Base-by-base conservation (phyloP, 2,113 vertebrate species). In the Candoia aspera region DNA sequence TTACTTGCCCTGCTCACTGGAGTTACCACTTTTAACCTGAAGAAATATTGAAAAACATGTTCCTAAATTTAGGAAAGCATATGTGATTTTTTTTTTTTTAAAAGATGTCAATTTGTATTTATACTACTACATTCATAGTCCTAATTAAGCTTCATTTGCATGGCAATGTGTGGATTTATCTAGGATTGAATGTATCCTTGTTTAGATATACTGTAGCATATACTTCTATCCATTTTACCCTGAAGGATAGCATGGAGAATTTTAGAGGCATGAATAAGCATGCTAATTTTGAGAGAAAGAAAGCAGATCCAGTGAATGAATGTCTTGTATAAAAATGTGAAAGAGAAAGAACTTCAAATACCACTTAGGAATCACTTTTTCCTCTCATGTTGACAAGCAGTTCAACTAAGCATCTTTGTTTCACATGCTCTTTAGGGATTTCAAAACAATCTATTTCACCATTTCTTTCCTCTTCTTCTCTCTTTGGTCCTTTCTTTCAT, bases 161-260 rank as follows among this genome's bases (percentile, higher is more conserved):
- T 55, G 15, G 84, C 79, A 95, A 95, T 95, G 83, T 96, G 89
- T 96, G 94, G 89, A 97, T 97, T 96, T 97, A 89, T 57, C 26
- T 94, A 95, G 94, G 91, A 97, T 96, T 96, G 96, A 96, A 96
- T 95, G 97, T 96, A 97, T 96, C 92, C 68, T 85, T 96, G 29
- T 97, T 97, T 97, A 96, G 92, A 97, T 58, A 95, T 94, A n/a
- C n/a, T n/a, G n/a, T n/a, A 94, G 91, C 93, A 96, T 13, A 42
- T 95, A 97, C 96, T 96, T 96, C 92, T 95, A 60, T 96, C 92
- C 96, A 49, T 88, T 94, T 96, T 94, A 94, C 91, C 92, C 90
- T 85, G 33, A 93, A 89, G 42, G 86, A 96, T 12, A 94, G 88
- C 68, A 92, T 89, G 93, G 9, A 95, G 86, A 96, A 96, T 94